Evolutionary conservation across 2,113 vertebrate genomes (phyloP).

Genomic region (Tychaedon coryphoeus): DNA sequence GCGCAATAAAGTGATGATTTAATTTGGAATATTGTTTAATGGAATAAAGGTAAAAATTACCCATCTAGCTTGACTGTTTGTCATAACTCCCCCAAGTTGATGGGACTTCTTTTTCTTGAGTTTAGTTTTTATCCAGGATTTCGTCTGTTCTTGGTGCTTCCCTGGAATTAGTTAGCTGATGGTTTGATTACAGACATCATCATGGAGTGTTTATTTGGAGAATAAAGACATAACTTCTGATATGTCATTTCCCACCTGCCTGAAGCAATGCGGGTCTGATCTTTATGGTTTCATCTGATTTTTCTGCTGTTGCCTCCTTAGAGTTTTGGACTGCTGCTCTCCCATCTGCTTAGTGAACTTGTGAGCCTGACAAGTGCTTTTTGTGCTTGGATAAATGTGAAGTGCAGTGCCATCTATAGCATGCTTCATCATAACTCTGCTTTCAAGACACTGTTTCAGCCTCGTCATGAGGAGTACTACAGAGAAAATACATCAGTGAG

Average conservation of each 20-base stretch:
- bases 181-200: background rate
- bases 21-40: background rate
- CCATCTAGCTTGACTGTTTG: background rate
- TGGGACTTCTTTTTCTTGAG: background rate
- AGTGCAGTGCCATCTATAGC: rapidly evolving
- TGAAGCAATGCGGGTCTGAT: background rate
- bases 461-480: background rate
- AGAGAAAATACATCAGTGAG: background rate
- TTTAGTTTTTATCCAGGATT: background rate
- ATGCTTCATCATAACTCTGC: background rate
- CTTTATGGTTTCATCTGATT: background rate
- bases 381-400: background rate
- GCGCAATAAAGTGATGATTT: background rate
- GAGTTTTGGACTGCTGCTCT: background rate
- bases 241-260: background rate
- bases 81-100: background rate
- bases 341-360: background rate
- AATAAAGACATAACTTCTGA: background rate
- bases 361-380: background rate
- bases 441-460: background rate
- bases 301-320: background rate
- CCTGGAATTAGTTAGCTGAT: background rate
- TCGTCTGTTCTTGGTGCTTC: background rate
- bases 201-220: background rate
- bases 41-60: background rate